Base-by-base conservation (phyloP, 2,888 invertebrate species). In the Tetranychus truncatus region DNA sequence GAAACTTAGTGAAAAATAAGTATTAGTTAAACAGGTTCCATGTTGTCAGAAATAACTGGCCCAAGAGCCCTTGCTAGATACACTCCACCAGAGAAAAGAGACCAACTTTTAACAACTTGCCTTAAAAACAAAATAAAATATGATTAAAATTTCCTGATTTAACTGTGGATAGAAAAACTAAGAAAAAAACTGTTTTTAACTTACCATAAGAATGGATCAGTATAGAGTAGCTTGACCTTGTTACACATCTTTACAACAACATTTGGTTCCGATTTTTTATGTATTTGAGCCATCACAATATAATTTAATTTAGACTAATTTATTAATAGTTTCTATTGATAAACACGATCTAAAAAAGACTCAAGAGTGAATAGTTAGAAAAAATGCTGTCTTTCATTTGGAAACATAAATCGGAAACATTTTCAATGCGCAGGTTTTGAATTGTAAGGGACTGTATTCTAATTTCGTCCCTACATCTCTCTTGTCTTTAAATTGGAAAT, bases 91-190 rank as follows among this genome's bases (percentile, higher is more conserved):
- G 20, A 1, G 34, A 69, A 69, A 6, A 69, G 69, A 6, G 21
- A 24, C 69, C 69, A 69, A 69, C 69, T 69, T 21, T 69, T 69
- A 21, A 69, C 34, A 18, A 69, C 69, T 69, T n/a, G 21, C 69
- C 69, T 69, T 11, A 9, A 9, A 24, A n/a, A 21, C 18, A 67
- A 67, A 67, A 21, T 1, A 6, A n/a, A 4, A 21, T 11, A 6
- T 21, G 0, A 21, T 6, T 7, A 69, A 69, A 24, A 20, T 20
- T 69, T 21, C 0, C 0, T 5, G 1, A 20, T 1, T 1, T 24
- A 55, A 55, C 55, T 15, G 15, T 55, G 3, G 55, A 7, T 15
- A 55, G 15, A 55, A 2, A 55, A 46, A 46, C 8, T 8, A 46
- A 46, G n/a, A 1, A 46, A 8, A 3, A 46, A 55, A 55, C 55